Evolutionary conservation across 2,797 vertebrate species (phyloP).

Genomic region (Eremophila alpestris): DNA sequence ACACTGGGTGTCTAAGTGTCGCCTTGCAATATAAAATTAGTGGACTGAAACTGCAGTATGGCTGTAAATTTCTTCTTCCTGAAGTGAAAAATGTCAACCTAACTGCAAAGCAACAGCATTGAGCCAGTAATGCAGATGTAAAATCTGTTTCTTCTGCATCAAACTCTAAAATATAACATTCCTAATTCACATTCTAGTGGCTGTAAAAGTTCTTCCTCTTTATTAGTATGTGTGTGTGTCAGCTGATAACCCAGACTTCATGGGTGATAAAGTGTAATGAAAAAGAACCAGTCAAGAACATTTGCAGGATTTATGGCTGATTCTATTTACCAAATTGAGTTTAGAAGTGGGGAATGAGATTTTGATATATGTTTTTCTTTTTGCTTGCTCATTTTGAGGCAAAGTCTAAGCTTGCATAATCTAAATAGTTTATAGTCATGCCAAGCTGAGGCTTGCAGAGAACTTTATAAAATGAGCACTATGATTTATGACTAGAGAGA

Average conservation of each 20-base stretch:
- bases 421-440: neutral
- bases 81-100: neutral
- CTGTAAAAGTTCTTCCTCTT: neutral
- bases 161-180: neutral
- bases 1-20: neutral
- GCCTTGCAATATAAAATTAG: neutral
- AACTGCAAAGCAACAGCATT: neutral
- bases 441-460: neutral
- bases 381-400: neutral
- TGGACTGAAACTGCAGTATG: neutral
- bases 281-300: neutral
- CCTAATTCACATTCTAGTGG: neutral
- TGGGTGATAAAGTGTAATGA: neutral
- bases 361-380: neutral
- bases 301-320: conserved; percentile 14
- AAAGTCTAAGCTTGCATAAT: neutral
- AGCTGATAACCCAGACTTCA: neutral
- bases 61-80: neutral
- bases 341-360: neutral
- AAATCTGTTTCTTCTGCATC: neutral
- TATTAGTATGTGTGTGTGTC: neutral
- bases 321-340: neutral
- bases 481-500: neutral
- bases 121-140: neutral
- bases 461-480: neutral